Evolutionary conservation across 1,140 invertebrate species (phyloP).

Genomic region (Brachionus rubens): DNA sequence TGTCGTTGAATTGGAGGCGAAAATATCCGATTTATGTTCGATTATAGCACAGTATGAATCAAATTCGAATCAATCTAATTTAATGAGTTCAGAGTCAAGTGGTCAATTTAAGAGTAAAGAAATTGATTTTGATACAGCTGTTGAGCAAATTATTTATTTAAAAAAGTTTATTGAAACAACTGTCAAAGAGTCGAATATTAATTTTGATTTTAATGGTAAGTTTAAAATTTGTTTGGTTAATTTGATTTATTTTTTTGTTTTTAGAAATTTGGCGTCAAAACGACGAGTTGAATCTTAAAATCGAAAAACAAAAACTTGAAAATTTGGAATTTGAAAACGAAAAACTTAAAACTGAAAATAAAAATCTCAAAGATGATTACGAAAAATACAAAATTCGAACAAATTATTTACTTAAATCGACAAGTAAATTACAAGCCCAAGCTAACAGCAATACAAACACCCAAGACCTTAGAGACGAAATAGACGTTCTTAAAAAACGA

Average conservation of each 20-base stretch:
- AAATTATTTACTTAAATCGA: background rate
- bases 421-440: background rate
- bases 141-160: slow-evolving; percentile 11
- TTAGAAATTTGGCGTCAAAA: slow-evolving; percentile 28
- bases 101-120: background rate
- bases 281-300: background rate
- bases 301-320: slow-evolving; percentile 10
- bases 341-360: slow-evolving; percentile 5
- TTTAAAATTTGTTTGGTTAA: background rate
- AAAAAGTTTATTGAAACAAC: slow-evolving; percentile 20
- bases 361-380: background rate
- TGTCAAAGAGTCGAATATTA: background rate
- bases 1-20: background rate
- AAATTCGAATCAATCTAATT: background rate
- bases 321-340: background rate
- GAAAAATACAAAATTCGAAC: slow-evolving; percentile 36
- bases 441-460: background rate
- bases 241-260: background rate
- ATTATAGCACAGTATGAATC: background rate
- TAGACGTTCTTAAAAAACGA: background rate
- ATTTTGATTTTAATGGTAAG: slow-evolving; percentile 37
- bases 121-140: background rate
- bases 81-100: background rate
- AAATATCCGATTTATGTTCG: slow-evolving; percentile 6
- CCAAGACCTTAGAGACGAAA: slow-evolving; percentile 26